These are phyloP conservation scores for Leptarthrus brevirostris DNA, from an alignment of 2,888 invertebrate genomes.

Conservation along the genomic window DNA sequence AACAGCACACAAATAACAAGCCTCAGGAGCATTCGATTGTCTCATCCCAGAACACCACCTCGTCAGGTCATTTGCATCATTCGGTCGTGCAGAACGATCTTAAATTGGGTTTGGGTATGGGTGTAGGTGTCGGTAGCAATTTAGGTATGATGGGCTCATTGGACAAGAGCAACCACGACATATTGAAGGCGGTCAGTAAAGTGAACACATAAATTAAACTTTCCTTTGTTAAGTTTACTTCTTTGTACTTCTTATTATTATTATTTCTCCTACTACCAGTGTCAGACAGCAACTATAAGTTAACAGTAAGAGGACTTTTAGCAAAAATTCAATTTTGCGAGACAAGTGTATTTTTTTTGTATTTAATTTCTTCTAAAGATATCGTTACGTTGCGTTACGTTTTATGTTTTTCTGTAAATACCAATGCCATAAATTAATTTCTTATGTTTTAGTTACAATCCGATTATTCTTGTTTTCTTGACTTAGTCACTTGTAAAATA, in stretches of 20 bases:
- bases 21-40: constrained; percentile 64
- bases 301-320: background rate
- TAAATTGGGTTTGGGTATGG: constrained; percentile 67
- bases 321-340: background rate
- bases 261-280: constrained; percentile 31
- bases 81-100: constrained; percentile 67
- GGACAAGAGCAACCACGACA: constrained; percentile 67
- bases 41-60: constrained; percentile 61
- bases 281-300: constrained; percentile 26
- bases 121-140: constrained; percentile 63
- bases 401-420: constrained; percentile 39
- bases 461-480: constrained; percentile 5
- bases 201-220: constrained; percentile 66
- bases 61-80: constrained; percentile 64
- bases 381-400: constrained; percentile 17
- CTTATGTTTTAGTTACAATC: background rate
- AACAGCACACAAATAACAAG: constrained; percentile 73
- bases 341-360: constrained; percentile 15
- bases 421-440: constrained; percentile 40
- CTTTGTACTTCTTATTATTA: constrained; percentile 26
- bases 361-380: constrained; percentile 30
- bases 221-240: constrained; percentile 37
- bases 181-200: constrained; percentile 68
- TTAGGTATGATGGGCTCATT: constrained; percentile 68
- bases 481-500: constrained; percentile 45